Conservation (phyloP, 2,797 vertebrate genomes). For the Cossypha polioptera region DNA sequence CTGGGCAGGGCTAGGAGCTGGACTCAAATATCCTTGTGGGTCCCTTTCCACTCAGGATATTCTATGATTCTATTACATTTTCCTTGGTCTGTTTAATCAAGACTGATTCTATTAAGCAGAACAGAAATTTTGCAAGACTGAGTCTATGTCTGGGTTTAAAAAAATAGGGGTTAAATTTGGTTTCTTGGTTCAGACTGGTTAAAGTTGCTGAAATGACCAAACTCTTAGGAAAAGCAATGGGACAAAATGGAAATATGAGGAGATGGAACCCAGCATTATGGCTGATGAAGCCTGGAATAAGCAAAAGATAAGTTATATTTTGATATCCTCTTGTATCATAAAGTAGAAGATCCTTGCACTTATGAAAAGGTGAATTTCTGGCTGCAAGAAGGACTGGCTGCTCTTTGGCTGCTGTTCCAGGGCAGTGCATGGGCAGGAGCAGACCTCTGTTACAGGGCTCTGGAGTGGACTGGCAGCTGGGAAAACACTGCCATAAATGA, state of each 20-base stretch:
- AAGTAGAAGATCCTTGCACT: fast-evolving
- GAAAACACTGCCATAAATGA: not conserved
- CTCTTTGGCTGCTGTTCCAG: not conserved
- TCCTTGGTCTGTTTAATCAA: not conserved
- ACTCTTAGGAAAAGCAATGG: fast-evolving
- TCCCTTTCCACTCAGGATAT: not conserved
- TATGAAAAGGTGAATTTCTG: not conserved
- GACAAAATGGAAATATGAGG: fast-evolving
- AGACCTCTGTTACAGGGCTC: not conserved
- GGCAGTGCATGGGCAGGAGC: not conserved
- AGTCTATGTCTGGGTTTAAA: not conserved
- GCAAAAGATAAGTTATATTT: not conserved
- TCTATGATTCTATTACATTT: not conserved
- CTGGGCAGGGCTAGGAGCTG: not conserved
- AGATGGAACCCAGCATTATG: not conserved
- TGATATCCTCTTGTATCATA: not conserved
- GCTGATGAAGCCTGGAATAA: not conserved
- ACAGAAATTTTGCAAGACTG: not conserved
- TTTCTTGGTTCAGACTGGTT: not conserved
- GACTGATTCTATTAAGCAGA: not conserved
- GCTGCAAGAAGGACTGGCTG: not conserved
- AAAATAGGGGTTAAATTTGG: not conserved
- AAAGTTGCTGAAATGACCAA: not conserved
- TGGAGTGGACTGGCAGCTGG: not conserved
- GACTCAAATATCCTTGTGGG: not conserved